Conservation (phyloP, 2,888 invertebrate genomes). For the Lordiphosa fenestrarum region DNA sequence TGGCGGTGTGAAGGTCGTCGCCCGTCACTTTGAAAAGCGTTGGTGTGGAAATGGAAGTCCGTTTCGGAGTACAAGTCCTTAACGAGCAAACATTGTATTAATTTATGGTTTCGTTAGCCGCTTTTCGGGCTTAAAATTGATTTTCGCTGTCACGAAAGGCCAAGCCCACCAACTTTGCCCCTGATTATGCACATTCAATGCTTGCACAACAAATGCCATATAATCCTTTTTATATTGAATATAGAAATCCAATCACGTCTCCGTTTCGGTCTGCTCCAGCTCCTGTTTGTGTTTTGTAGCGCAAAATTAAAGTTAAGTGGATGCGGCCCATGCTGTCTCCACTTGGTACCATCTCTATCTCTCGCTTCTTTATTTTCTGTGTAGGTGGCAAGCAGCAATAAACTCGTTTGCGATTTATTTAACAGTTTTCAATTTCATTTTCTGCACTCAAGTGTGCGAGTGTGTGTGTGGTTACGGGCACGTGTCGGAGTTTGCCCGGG, state of each 20-base stretch:
- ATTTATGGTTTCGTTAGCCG: conserved; percentile 25
- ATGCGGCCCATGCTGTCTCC: conserved; percentile 38
- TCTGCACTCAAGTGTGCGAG: conserved; percentile 1
- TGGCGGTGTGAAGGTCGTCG: conserved; percentile 11
- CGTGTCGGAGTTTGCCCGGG: conserved; percentile 63
- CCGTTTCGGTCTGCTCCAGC: conserved; percentile 15
- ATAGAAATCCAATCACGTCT: conserved; percentile 73
- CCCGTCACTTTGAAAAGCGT: too few species aligned
- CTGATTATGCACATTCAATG: conserved; percentile 63
- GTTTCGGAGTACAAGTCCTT: not conserved
- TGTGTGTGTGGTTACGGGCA: conserved; percentile 53
- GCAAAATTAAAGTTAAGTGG: conserved; percentile 58
- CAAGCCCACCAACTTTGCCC: conserved; percentile 58
- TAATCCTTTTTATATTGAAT: conserved; percentile 74
- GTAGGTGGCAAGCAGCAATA: conserved; percentile 32
- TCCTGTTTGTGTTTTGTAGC: conserved; percentile 33
- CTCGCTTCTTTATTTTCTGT: conserved; percentile 31
- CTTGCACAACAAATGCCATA: conserved; percentile 24
- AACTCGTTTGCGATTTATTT: conserved; percentile 31
- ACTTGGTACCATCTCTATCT: conserved; percentile 33
- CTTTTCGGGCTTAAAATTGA: conserved; percentile 53
- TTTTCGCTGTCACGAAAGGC: conserved; percentile 37
- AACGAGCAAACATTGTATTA: conserved; percentile 2
- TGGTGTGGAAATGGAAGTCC: too few species aligned
- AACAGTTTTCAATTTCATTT: too few species aligned